phyloP scores from a whole-genome alignment of 2,888 invertebrate genomes.

The Epirrita christyi region DNA sequence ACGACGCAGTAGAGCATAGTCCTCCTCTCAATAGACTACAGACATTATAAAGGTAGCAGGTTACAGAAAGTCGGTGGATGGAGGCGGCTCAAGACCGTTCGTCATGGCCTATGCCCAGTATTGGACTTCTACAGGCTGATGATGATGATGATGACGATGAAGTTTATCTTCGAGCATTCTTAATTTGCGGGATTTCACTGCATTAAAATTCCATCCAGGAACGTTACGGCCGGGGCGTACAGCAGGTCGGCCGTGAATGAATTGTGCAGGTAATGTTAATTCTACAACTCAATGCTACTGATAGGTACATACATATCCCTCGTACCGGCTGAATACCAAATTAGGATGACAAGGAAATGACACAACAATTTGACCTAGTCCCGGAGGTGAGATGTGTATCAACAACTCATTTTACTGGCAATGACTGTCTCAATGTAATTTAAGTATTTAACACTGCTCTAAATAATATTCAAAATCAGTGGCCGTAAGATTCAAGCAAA shows the following conservation, averaged over 20 bases:
- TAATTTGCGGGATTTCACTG: conserved; percentile 1
- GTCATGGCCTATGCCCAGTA: too few relatives aligned
- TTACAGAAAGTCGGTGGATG: too few relatives aligned
- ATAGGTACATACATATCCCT: conserved; percentile 41
- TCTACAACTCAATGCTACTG: conserved; percentile 50
- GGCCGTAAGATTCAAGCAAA: conserved; percentile 1
- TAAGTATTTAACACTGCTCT: too few relatives aligned
- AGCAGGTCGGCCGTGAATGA: conserved; percentile 44
- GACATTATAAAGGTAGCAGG: too few relatives aligned
- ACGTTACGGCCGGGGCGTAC: background rate
- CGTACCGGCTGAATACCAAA: conserved; percentile 51
- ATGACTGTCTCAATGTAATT: conserved; percentile 8
- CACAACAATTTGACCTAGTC: conserved; percentile 33
- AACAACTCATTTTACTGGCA: conserved; percentile 8
- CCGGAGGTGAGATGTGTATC: conserved; percentile 34
- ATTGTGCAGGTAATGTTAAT: conserved; percentile 53
- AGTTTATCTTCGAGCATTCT: background rate
- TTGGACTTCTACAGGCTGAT: too few relatives aligned
- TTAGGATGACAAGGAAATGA: conserved; percentile 37
- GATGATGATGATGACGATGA: too few relatives aligned
- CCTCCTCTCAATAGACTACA: too few relatives aligned
- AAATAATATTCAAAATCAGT: conserved; percentile 3
- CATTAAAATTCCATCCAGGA: conserved; percentile 39
- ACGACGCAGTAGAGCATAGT: too few relatives aligned
- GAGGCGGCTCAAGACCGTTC: too few relatives aligned